Evolutionary conservation across 2,113 vertebrate species (phyloP).

Genomic region (Eidolon helvum): DNA sequence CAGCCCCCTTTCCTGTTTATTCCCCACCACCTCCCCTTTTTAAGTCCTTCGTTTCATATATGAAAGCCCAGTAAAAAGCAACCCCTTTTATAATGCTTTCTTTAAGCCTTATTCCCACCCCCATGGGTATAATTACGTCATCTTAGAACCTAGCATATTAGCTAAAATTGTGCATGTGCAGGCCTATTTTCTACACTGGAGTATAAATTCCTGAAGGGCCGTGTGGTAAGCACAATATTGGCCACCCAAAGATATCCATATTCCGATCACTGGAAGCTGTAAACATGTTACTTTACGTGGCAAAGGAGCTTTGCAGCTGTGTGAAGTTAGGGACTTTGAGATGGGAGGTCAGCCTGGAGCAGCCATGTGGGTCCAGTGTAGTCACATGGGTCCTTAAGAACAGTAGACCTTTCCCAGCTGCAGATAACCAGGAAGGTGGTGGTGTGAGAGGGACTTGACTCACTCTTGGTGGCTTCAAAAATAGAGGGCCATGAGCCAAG

Average conservation of each 20-base stretch:
- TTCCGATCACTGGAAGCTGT: neutral
- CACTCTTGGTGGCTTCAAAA: neutral
- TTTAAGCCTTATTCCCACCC: neutral
- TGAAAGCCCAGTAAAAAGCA: neutral
- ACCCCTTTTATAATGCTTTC: neutral
- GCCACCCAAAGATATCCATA: neutral
- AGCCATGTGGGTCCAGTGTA: neutral
- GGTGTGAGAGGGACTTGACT: neutral
- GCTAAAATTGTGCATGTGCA: neutral
- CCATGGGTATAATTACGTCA: neutral
- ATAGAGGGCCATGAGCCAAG: neutral
- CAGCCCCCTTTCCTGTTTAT: neutral
- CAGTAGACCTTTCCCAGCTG: neutral
- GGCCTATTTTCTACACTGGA: neutral
- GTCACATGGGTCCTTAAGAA: neutral
- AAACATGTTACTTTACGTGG: neutral
- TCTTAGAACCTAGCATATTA: neutral
- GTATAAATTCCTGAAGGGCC: neutral
- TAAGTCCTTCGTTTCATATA: neutral
- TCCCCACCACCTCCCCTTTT: neutral
- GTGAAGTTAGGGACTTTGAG: neutral
- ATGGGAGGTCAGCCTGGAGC: neutral
- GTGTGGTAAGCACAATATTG: neutral
- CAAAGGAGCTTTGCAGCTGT: neutral
- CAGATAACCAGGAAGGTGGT: neutral